Base-by-base conservation (phyloP, 2,888 invertebrate genomes). In the Netelia melanura region DNA sequence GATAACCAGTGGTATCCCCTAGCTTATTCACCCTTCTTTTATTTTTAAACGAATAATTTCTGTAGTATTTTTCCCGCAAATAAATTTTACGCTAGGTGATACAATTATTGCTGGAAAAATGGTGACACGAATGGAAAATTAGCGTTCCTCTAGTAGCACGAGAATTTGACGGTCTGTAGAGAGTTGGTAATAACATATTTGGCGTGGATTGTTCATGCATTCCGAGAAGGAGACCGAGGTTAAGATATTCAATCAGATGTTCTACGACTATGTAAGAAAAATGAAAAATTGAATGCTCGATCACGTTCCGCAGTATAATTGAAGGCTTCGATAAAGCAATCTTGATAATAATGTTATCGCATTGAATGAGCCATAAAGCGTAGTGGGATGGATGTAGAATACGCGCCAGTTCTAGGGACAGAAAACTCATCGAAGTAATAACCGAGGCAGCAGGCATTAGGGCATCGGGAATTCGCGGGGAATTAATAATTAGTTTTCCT, bases 401-500 rank as follows among this genome's bases (percentile, higher is more conserved):
- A 74, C 10, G 11, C 44, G 38, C 5, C 38, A 38, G 61, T 58
- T 17, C 54, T 25, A n/a, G 52, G 11, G 5, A 11, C 11, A 62
- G 43, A 11, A n/a, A 72, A 72, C 62, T 61, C n/a, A 70, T 72
- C 44, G 61, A 67, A 58, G 30, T 67, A 81, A 81, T 56, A 67
- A 62, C n/a, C 43, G 43, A 58, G 17, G 58, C 23, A 58, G 38
- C 44, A 25, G 72, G 67, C 64, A 56, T 81, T 72, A 77, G 52
- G 67, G 58, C 43, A 21, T 61, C 43, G 76, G 44, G 25, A 52
- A 23, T 76, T 58, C 65, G 68, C 44, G 54, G 77, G 70, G 44
- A 68, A 81, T 81, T 71, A 58, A 84, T 80, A 77, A 84, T 84
- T 72, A 58, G 54, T 65, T 84, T 67, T 67, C n/a, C 52, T n/a